These are phyloP conservation scores for Leucophenga montana DNA, from an alignment of 2,888 invertebrate species.

Conservation along the genomic window DNA sequence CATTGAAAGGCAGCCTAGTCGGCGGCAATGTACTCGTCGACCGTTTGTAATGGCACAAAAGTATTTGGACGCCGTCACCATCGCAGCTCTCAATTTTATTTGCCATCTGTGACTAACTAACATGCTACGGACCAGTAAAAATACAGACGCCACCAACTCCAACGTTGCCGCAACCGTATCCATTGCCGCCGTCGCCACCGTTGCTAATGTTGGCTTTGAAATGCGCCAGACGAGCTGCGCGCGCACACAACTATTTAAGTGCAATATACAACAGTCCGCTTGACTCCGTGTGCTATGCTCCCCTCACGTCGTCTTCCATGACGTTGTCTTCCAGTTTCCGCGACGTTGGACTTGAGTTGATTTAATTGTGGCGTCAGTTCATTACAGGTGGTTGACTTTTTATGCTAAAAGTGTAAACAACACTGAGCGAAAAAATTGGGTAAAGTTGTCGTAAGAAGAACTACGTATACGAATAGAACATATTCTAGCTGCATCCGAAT, in stretches of 20 bases:
- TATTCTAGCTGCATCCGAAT: no score
- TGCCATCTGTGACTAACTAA: constrained; percentile 17
- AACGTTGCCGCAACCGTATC: background rate
- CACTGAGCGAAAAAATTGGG: background rate
- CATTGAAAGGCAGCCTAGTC: constrained; percentile 24
- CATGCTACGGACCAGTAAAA: constrained; percentile 12
- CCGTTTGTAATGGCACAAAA: no score
- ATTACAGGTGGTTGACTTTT: constrained; percentile 68
- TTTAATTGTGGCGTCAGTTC: constrained; percentile 68
- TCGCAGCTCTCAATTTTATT: background rate
- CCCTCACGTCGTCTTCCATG: background rate
- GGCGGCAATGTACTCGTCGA: background rate
- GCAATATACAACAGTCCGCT: background rate
- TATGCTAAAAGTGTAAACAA: background rate
- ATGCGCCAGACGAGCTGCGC: background rate
- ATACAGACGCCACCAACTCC: background rate
- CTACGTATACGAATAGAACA: no score
- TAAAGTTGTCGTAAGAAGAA: no score
- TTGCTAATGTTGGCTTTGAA: background rate
- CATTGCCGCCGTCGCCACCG: background rate
- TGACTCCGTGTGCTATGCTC: background rate
- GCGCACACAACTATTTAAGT: background rate
- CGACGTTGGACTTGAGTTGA: constrained; percentile 45
- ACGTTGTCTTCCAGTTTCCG: background rate
- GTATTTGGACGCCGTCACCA: constrained; percentile 9